Evolutionary conservation across 1,140 invertebrate species (phyloP).

Genomic region (Aphidius ervi): DNA sequence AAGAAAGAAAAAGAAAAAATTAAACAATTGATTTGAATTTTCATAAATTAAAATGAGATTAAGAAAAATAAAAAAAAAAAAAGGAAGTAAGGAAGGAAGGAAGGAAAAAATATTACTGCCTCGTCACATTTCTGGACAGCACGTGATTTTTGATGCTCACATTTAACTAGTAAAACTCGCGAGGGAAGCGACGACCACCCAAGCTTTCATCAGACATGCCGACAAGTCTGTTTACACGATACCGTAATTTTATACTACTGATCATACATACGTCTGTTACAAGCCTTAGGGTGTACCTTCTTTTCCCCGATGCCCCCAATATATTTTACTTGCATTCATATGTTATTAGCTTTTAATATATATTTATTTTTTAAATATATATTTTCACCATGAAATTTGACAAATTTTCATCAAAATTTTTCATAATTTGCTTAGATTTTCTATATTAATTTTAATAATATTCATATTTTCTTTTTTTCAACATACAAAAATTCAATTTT

Average conservation of each 20-base stretch:
- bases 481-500: too few relatives aligned
- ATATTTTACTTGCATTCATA: constrained; percentile 13
- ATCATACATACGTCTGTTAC: constrained; percentile 34
- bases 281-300: constrained; percentile 22
- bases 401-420: too few relatives aligned
- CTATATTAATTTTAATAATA: too few relatives aligned
- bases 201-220: constrained; percentile 46
- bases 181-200: constrained; percentile 38
- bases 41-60: background rate
- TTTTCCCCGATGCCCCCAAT: constrained; percentile 15
- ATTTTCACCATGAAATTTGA: too few relatives aligned
- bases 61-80: background rate
- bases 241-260: constrained; percentile 49
- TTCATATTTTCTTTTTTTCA: too few relatives aligned
- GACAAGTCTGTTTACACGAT: constrained; percentile 50
- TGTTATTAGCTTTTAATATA: constrained; percentile 11
- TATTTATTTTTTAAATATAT: too few relatives aligned
- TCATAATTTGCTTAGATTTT: too few relatives aligned
- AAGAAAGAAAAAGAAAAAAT: background rate
- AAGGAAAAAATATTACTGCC: constrained; percentile 14
- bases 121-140: constrained; percentile 20
- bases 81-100: background rate
- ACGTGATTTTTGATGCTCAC: constrained; percentile 22
- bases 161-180: constrained; percentile 6
- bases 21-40: background rate